These are phyloP conservation scores for Scolopax mira DNA, from an alignment of 2,113 vertebrate genomes.

Conservation along the genomic window DNA sequence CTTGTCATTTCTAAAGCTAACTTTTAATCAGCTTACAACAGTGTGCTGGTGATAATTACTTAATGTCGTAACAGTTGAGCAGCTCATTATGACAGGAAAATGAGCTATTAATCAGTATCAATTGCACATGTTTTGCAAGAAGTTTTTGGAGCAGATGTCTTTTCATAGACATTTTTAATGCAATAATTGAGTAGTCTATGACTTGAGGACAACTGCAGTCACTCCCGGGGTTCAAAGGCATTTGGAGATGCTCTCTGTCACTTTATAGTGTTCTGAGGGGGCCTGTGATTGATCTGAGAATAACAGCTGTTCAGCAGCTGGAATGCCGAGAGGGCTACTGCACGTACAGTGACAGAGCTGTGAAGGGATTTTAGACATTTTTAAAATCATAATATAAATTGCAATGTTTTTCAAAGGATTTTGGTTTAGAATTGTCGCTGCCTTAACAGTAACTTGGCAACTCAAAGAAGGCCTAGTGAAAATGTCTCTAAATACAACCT, in stretches of 20 bases:
- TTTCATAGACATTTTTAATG: neutral
- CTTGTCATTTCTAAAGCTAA: constrained; percentile 8
- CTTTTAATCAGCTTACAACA: neutral
- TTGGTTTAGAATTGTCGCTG: neutral
- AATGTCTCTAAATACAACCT: neutral
- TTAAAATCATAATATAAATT: neutral
- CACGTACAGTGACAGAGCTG: rapidly evolving
- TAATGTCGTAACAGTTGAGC: neutral
- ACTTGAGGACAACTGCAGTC: neutral
- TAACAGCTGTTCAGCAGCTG: neutral
- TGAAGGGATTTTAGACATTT: neutral
- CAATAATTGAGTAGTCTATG: neutral
- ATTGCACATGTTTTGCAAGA: neutral
- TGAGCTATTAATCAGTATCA: neutral
- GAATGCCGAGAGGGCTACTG: neutral
- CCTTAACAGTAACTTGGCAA: neutral
- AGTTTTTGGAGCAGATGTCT: neutral
- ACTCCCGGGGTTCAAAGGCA: neutral
- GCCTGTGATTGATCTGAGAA: neutral
- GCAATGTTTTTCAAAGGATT: neutral
- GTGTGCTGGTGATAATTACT: constrained; percentile 3
- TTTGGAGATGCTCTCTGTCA: neutral
- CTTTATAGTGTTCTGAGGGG: neutral
- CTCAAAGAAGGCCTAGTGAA: neutral
- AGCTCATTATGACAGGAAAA: constrained; percentile 2